Evolutionary conservation across 2,888 invertebrate genomes (phyloP), one percentile per base, ranked within the genome.

Genomic region (Magallana nippona): DNA sequence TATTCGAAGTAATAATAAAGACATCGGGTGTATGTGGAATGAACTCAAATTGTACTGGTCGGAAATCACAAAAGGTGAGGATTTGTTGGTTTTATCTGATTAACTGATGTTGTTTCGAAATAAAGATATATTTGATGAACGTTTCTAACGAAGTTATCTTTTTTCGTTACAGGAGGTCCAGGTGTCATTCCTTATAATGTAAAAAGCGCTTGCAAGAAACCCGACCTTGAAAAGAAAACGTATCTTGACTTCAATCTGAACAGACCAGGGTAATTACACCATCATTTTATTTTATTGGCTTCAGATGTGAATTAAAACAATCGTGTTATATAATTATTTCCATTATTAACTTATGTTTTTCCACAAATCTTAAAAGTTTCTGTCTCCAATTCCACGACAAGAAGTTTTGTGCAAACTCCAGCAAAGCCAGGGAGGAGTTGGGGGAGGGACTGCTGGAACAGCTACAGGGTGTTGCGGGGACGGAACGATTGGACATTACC

Each of bases 121-220:
- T 44, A 8, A 8, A 8, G 3, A 8, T 44, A 44, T 8, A 44
- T 44, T 44, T 44, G 3, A 44, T 3, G 44, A 44, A 44, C 44
- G 8, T 44, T 44, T 44, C 44, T 44, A 8, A 44, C 44, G 5
- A 44, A 44, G 44, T n/a, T n/a, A 5, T 60, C n/a, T 1, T n/a
- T 60, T 60, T 17, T 60, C 17, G 17, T 60, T 78, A 44, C 15
- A 83, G 83, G 83, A 57, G 83, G 83, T 27, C 83, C 83, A 44
- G 55, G 80, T 8, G 58, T 83, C 55, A 62, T 60, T 55, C 83
- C 83, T 27, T 80, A 80, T 1, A 32, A 83, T n/a, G 32, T 27
- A n/a, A 55, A 80, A 2, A 63, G 57, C 19, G 83, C 83, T 10
- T 83, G 83, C 27, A 84, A 79, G n/a, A 79, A 82, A 8, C 82